These are phyloP conservation scores for Sylvilagus floridanus DNA, from an alignment of 2,797 vertebrate genomes.

Conservation along the genomic window DNA sequence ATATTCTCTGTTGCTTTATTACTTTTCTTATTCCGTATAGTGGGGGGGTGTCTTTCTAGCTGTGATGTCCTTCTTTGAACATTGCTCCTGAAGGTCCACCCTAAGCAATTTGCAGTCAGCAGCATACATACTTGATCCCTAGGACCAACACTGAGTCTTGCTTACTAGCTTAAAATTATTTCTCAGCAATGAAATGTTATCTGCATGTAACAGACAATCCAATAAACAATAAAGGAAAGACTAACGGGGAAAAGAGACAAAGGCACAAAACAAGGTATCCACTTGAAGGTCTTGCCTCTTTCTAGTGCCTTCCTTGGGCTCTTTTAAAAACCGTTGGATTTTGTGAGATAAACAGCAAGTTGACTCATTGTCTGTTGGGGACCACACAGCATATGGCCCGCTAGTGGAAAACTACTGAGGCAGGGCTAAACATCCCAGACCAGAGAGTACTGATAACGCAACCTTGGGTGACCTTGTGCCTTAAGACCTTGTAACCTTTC, in stretches of 20 bases:
- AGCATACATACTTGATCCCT: neutral
- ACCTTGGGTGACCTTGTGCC: too few species aligned
- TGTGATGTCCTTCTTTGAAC: neutral
- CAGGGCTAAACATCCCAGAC: too few species aligned
- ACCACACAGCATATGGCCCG: too few species aligned
- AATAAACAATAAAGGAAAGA: neutral
- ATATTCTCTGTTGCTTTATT: neutral
- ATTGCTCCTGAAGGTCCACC: neutral
- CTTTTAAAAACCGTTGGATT: neutral
- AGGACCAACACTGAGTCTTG: neutral
- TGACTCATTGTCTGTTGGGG: too few species aligned
- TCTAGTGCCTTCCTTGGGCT: neutral
- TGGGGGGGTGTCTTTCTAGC: neutral
- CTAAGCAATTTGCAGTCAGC: neutral
- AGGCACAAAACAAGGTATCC: neutral
- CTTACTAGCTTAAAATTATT: constrained; percentile 36
- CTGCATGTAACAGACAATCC: neutral
- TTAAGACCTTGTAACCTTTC: too few species aligned
- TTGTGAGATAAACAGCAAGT: neutral
- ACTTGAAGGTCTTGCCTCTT: neutral
- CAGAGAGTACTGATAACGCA: too few species aligned
- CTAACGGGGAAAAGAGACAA: neutral
- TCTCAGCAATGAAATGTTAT: neutral
- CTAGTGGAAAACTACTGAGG: too few species aligned
- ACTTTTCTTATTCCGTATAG: neutral